Conservation (phyloP, 1,140 invertebrate genomes). For the Drosophila sechellia region DNA sequence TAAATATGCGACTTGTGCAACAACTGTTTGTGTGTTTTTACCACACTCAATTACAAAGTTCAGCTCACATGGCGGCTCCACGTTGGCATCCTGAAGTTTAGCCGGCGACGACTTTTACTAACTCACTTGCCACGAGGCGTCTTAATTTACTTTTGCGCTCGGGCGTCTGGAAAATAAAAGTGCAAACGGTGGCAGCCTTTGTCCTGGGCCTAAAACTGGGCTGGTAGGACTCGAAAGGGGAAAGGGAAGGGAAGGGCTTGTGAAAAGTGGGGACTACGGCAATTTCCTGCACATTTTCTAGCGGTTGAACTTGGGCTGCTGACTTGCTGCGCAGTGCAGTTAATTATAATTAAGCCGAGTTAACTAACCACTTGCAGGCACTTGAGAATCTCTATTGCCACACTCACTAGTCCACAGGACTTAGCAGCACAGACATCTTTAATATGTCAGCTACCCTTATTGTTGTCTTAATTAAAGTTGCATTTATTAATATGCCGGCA, state of each 20-base stretch:
- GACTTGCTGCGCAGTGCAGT: conserved; percentile 61
- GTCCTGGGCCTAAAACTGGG: conserved; percentile 58
- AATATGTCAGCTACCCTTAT: conserved; percentile 46
- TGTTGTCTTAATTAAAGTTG: conserved; percentile 62
- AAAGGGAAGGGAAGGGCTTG: neutral
- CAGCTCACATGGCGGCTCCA: conserved; percentile 33
- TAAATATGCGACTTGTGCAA: neutral
- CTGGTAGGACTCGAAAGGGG: neutral
- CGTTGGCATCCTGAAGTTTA: conserved; percentile 56
- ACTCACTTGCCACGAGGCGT: conserved; percentile 48
- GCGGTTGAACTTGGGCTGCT: conserved; percentile 62
- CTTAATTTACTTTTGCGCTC: conserved; percentile 80
- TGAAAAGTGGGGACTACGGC: conserved; percentile 43
- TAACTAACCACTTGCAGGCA: conserved; percentile 78
- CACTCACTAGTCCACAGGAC: neutral
- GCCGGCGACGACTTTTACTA: conserved; percentile 66
- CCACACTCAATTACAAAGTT: conserved; percentile 67
- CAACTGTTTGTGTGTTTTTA: conserved; percentile 15
- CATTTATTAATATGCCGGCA: conserved; percentile 67
- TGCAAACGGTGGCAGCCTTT: conserved; percentile 44
- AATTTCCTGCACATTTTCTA: conserved; percentile 75
- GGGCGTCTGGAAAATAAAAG: conserved; percentile 73
- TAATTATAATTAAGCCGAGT: conserved; percentile 84
- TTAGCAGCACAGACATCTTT: conserved; percentile 29
- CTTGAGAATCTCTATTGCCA: conserved; percentile 27